phyloP scores from a whole-genome alignment of 2,888 invertebrate species.

The Agriotes lineatus region DNA sequence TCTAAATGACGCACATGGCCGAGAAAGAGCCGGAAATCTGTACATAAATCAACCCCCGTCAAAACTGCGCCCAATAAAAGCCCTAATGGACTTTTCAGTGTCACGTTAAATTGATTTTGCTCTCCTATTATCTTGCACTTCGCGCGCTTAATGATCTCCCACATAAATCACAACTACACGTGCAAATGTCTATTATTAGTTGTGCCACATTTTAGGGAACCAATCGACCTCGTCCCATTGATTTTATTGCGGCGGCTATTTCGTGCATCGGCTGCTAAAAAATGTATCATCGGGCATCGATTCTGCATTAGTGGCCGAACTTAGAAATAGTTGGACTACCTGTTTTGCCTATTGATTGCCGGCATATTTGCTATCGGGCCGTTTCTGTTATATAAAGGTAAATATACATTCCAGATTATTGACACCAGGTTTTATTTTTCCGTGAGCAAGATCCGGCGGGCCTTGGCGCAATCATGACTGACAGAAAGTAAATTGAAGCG shows the following conservation, averaged over 20 bases:
- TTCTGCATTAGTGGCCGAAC: conserved; percentile 7
- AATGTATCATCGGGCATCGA: conserved; percentile 1
- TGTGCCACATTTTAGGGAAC: not conserved
- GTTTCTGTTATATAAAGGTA: not conserved
- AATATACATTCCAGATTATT: no score
- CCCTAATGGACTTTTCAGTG: conserved; percentile 6
- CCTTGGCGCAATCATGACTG: not conserved
- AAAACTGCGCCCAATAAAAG: conserved; percentile 8
- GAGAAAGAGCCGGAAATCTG: not conserved
- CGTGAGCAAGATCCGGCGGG: not conserved
- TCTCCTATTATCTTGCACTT: conserved; percentile 3
- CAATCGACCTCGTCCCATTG: not conserved
- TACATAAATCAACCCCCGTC: conserved; percentile 12
- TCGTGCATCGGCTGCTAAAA: not conserved
- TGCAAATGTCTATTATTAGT: not conserved
- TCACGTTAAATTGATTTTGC: conserved; percentile 8
- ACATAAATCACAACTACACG: not conserved
- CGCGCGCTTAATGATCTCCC: not conserved
- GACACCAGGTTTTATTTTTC: no score
- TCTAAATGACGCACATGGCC: not conserved
- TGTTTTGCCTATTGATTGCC: not conserved
- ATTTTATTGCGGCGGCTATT: conserved; percentile 4
- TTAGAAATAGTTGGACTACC: conserved; percentile 1
- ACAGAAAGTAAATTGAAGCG: not conserved
- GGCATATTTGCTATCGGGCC: not conserved